Conservation (phyloP, 2,797 vertebrate species). For the Austrolebias charrua region DNA sequence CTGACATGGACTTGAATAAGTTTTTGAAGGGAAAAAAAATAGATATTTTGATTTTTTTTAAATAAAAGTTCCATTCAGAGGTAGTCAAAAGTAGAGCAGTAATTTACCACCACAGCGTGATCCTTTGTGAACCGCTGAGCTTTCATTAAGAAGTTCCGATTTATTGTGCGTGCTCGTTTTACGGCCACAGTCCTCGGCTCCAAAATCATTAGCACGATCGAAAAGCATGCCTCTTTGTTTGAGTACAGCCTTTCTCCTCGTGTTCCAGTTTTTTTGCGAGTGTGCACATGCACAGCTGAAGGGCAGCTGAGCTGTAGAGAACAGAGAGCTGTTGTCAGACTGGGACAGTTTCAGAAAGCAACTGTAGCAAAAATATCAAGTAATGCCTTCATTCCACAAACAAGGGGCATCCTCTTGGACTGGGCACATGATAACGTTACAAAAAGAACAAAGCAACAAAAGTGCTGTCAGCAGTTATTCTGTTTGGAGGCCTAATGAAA, state of each 20-base stretch:
- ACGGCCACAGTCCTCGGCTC: not conserved
- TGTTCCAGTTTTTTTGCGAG: not conserved
- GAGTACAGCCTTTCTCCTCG: not conserved
- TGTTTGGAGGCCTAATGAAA: not conserved
- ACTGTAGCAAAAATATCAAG: not conserved
- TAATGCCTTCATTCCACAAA: not conserved
- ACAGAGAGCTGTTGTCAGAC: not conserved
- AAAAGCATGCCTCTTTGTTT: not conserved
- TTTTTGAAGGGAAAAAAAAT: no score
- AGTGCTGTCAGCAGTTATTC: not conserved
- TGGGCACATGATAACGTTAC: not conserved
- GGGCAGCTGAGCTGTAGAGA: not conserved
- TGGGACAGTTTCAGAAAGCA: not conserved
- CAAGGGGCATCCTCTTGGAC: constrained; percentile 1
- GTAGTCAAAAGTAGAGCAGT: not conserved
- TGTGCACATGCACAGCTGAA: not conserved
- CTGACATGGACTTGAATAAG: no score
- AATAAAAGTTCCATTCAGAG: not conserved
- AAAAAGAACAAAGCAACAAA: not conserved
- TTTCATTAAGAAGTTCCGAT: not conserved
- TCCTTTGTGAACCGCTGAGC: not conserved
- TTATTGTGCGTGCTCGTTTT: not conserved
- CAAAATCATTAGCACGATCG: not conserved
- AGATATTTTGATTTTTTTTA: not conserved
- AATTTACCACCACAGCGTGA: not conserved